Evolutionary conservation across 2,797 vertebrate genomes (phyloP), one percentile per base, ranked within the genome.

Genomic region (Paramormyrops hopkinsi): DNA sequence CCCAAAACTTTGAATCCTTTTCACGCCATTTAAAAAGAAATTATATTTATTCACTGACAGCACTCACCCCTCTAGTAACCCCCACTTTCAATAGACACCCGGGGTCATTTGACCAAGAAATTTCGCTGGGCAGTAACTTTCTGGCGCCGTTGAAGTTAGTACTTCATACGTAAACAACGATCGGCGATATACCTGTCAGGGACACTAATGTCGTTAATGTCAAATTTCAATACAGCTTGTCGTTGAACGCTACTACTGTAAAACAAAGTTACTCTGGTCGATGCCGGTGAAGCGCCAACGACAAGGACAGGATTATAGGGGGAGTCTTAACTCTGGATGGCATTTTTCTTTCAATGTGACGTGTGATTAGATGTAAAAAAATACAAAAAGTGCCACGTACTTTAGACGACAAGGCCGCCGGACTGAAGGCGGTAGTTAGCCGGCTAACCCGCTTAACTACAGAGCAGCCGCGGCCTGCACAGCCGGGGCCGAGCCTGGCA

Each of bases 391-490:
- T 46, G 73, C 19, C 37, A 41, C 41, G 41, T 41, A 79, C 12
- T 46, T 46, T 2, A 44, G 2, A 46, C 73, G 6, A 44, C 37
- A 79, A 79, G 73, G 73, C 73, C 73, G 17, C 12, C n/a, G 22
- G 48, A 22, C 8, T 50, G 48, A 51, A 84, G 22, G 82, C 82
- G 82, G 44, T 46, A 84, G 19, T 51, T 84, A 84, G 82, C 46
- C 25, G 53, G 85, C 85, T 87, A 87, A 37, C 51, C 53, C 89
- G 88, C 90, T 88, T 69, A 88, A 87, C 65, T n/a, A 88, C 62
- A 89, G 65, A 87, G 84, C 25, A 87, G 46, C 76, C 48, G 95
- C 94, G 96, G 96, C 96, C 96, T 96, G 91, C 83, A 89, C 89
- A 51, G 91, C 88, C 76, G 89, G 90, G 89, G 93, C 29, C 85